Base-by-base conservation (phyloP, 2,888 invertebrate species). In the Orthonevra nobilis region DNA sequence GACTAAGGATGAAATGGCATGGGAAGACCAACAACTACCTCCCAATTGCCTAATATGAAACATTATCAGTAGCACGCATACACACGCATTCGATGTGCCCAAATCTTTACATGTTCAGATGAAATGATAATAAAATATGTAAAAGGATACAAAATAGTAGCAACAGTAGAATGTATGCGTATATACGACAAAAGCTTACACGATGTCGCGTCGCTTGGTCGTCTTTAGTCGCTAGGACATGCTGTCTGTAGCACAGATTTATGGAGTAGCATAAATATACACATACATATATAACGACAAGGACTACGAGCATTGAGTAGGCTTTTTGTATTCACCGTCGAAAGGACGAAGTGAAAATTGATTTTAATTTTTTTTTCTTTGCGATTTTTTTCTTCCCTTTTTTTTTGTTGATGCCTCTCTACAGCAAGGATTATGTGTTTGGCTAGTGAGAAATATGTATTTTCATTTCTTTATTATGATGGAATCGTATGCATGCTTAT, bases 51-150 rank as follows among this genome's bases (percentile, higher is more conserved):
- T 52, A 61, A 70, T 70, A 36, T 10, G 38, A 28, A 54, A 70
- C 44, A 38, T 70, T 61, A 61, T 70, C 44, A 46, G 61, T 48
- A 36, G 14, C 52, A 52, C 28, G 9, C 42, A 69, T 34, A 34
- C 20, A 38, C 3, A 10, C 17, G 26, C 63, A 34, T 5, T 23
- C 3, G n/a, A n/a, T n/a, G n/a, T n/a, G 23, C 23, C 5, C 34
- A 40, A 42, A 26, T 54, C 44, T 20, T 34, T 42, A 56, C 34
- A 70, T 44, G 44, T 52, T 44, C 19, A 61, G 54, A 58, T 69
- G 26, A 50, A 40, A 69, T 50, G 17, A 69, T 70, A 61, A 61
- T 70, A 61, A 70, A 70, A 70, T 70, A 70, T 61, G 46, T 52
- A 60, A 70, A 61, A 52, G 60, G 52, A 70, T 61, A 61, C 70